Base-by-base conservation (phyloP, 2,888 invertebrate genomes). In the Escarpia spicata region DNA sequence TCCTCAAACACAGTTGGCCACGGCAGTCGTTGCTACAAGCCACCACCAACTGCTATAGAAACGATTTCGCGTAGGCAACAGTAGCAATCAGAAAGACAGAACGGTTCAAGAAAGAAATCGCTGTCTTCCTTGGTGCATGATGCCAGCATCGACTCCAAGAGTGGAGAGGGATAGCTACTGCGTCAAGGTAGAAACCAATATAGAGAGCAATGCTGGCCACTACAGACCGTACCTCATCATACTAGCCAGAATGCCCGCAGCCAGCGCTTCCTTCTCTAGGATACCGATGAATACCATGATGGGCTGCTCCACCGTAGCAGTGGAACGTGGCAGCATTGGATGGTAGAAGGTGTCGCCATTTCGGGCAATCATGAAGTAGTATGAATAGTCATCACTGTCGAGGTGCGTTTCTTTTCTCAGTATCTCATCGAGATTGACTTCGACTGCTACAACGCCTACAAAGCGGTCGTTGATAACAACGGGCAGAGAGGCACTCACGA, bases 261-360 rank as follows among this genome's bases (percentile, higher is more conserved):
- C 75, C 75, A 75, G 4, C 19, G 75, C 75, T 19, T 75, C 75
- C n/a, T 75, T 75, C 75, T 75, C 75, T 26, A 75, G 26, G 75
- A 75, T 3, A n/a, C 75, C 75, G 15, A 75, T 75, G 75, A 26
- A 75, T n/a, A 75, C 75, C n/a, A 75, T 26, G 75, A 75, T n/a
- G n/a, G 75, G 75, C 75, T 75, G 75, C n/a, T 75, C 75, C 19
- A 19, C 2, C 26, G 75, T 19, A 75, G 1, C 75, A 26, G 26
- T 15, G 75, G 75, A n/a, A 26, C 26, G 19, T 26, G 75, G 75
- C 75, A 75, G 75, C 75, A 75, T 75, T 75, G 75, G 75, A 26
- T 75, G 75, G 75, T 75, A 75, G 75, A 26, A 75, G 75, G 75
- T 75, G 75, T 26, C 75, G 75, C 75, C 75, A 75, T 75, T 75